Percentiles rank a stretch among this genome's conserved stretches.
phyloP scores from a whole-genome alignment of 2,888 invertebrate genomes.

The Cheilosia impressa region DNA sequence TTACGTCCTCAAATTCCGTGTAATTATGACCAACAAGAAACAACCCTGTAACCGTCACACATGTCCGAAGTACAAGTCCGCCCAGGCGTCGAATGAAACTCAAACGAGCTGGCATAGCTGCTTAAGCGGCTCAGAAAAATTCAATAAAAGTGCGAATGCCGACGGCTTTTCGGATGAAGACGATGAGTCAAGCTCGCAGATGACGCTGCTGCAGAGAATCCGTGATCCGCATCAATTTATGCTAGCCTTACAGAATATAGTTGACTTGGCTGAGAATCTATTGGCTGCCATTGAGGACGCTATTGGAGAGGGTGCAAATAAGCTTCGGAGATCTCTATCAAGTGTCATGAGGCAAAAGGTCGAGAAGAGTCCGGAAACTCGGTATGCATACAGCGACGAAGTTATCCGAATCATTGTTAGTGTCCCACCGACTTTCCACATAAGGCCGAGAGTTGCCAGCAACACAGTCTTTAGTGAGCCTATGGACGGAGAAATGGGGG shows the following conservation, averaged over 20 bases:
- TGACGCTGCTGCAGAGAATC: slow-evolving; percentile 9
- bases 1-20: background rate
- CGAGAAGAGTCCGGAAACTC: background rate
- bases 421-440: slow-evolving; percentile 68
- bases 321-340: slow-evolving; percentile 1
- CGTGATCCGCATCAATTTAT: slow-evolving; percentile 34
- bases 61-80: background rate
- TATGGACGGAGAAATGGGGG: background rate
- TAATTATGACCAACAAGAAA: slow-evolving; percentile 1
- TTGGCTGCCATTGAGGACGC: background rate
- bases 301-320: background rate
- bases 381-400: slow-evolving; percentile 4
- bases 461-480: background rate
- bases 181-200: slow-evolving; percentile 3
- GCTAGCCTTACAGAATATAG: slow-evolving; percentile 20
- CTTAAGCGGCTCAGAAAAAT: slow-evolving; percentile 9
- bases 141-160: slow-evolving; percentile 8
- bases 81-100: background rate
- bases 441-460: slow-evolving; percentile 10
- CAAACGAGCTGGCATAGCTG: background rate
- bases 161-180: slow-evolving; percentile 14
- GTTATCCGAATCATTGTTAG: slow-evolving; percentile 66
- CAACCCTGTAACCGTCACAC: background rate
- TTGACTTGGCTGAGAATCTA: slow-evolving; percentile 27
- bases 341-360: background rate